phyloP scores from a whole-genome alignment of 2,113 vertebrate species.

The Laticauda laticaudata region DNA sequence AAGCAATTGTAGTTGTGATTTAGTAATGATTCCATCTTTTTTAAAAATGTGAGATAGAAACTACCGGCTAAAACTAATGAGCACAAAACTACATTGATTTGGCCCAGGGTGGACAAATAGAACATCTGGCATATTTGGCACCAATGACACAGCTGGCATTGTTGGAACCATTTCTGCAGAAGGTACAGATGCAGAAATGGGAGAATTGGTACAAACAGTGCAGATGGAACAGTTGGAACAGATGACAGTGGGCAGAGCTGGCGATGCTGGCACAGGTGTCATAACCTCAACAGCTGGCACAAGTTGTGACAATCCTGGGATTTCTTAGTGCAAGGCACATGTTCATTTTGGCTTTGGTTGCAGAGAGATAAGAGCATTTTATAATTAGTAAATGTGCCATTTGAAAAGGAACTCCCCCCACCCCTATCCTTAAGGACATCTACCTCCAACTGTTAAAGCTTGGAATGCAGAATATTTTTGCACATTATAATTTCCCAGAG shows the following conservation, averaged over 20 bases:
- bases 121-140: slow-evolving; percentile 99
- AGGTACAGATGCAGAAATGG: slow-evolving; percentile 98
- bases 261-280: slow-evolving; percentile 96
- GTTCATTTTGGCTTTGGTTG: slow-evolving; percentile 94
- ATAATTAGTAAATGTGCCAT: slow-evolving; percentile 89
- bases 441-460: slow-evolving; percentile 82
- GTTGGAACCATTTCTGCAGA: slow-evolving; percentile 93
- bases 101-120: slow-evolving; percentile 95
- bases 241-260: slow-evolving; percentile 97
- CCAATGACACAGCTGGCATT: slow-evolving; percentile 87
- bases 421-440: slow-evolving; percentile 80
- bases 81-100: slow-evolving; percentile 92
- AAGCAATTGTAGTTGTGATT: slow-evolving; percentile 64
- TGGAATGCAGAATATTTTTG: slow-evolving; percentile 74
- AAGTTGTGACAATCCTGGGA: slow-evolving; percentile 99
- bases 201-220: slow-evolving; percentile 91
- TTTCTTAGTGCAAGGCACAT: slow-evolving; percentile 99
- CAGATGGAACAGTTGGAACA: slow-evolving; percentile 96
- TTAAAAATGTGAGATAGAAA: slow-evolving; percentile 80
- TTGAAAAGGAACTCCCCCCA: slow-evolving; percentile 80
- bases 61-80: slow-evolving; percentile 96
- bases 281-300: slow-evolving; percentile 99
- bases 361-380: slow-evolving; percentile 85
- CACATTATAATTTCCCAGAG: slow-evolving; percentile 77
- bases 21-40: slow-evolving; percentile 74